Evolutionary conservation across 23 tunicate genomes (phyloP), one percentile per base, ranked within the genome.

Genomic region (Halocynthia aurantium): DNA sequence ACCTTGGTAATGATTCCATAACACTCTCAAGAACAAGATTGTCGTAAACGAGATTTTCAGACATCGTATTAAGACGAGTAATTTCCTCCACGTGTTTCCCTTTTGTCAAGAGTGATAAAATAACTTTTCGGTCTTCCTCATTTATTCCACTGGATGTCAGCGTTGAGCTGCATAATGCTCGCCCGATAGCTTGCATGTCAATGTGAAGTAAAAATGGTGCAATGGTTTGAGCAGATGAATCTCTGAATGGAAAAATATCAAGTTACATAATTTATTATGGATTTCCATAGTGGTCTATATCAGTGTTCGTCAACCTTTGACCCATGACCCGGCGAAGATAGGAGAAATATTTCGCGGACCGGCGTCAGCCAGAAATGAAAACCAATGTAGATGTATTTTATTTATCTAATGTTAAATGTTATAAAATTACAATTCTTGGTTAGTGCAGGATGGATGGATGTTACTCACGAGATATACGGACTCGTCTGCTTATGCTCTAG

Each of bases 151-250:
- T 52, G 8, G 78, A 74, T 51, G 61, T 54, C 50, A 74, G 62
- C 20, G 78, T 19, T 53, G 61, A 52, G 57, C 56, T 74, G 13
- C 60, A 53, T 54, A 74, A 74, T 13, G 55, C 60, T 56, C 78
- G 61, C 0, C 78, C 78, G 10, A 74, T 74, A 7, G 60, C 62
- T 19, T 54, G 22, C 63, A 74, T 53, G 40, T 74, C 78, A 54
- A 74, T 54, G 22, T 74, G 64, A 54, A 74, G 55, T 17, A 74
- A 50, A 74, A 74, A 74, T 56, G 78, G 78, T 21, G 78, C 60
- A 10, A 74, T 6, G 56, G 78, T 74, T 44, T 74, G 78, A 13
- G 19, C 15, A 50, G 78, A 55, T 10, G 78, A 54, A 51, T 74
- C 78, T 49, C 55, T 52, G 18, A 31, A 31, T 31, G 44, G 44